These are phyloP conservation scores for Conus betulinus DNA, from an alignment of 1,140 invertebrate species.

Conservation along the genomic window DNA sequence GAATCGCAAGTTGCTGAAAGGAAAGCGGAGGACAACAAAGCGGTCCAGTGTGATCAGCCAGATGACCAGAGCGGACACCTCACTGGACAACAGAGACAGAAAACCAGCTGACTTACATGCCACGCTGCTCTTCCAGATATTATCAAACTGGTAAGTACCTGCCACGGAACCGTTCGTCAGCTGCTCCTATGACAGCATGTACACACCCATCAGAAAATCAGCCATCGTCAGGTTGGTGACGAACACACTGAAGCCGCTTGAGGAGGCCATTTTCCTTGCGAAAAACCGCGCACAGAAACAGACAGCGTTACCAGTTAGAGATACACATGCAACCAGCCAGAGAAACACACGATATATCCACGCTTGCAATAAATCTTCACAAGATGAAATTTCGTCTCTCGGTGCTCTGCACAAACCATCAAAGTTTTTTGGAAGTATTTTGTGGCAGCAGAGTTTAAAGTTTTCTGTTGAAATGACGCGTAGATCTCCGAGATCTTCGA, in stretches of 20 bases:
- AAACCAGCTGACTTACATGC: constrained; percentile 26
- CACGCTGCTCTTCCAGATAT: constrained; percentile 15
- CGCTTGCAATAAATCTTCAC: constrained; percentile 44
- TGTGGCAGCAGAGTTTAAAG: constrained; percentile 48
- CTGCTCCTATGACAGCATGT: constrained; percentile 33
- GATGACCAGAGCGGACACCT: constrained; percentile 32
- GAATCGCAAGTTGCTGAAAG: constrained; percentile 28
- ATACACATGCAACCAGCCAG: constrained; percentile 47
- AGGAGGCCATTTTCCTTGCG: constrained; percentile 34
- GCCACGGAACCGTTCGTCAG: constrained; percentile 54
- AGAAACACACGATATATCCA: constrained; percentile 39
- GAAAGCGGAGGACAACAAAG: constrained; percentile 27
- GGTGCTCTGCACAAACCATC: background rate
- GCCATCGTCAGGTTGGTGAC: constrained; percentile 44
- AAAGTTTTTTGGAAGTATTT: constrained; percentile 1
- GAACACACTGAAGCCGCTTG: constrained; percentile 46
- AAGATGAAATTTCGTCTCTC: constrained; percentile 48
- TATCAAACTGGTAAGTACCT: constrained; percentile 11
- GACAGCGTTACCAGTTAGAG: constrained; percentile 49
- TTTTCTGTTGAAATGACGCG: constrained; percentile 33
- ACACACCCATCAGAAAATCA: constrained; percentile 37
- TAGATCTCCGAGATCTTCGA: constrained; percentile 37
- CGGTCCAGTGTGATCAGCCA: constrained; percentile 52
- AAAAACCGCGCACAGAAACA: constrained; percentile 34
- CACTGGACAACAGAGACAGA: constrained; percentile 36